Evolutionary conservation across 2,888 invertebrate species (phyloP), one percentile per base, ranked within the genome.

Genomic region (Zhuqinia jingwanae): DNA sequence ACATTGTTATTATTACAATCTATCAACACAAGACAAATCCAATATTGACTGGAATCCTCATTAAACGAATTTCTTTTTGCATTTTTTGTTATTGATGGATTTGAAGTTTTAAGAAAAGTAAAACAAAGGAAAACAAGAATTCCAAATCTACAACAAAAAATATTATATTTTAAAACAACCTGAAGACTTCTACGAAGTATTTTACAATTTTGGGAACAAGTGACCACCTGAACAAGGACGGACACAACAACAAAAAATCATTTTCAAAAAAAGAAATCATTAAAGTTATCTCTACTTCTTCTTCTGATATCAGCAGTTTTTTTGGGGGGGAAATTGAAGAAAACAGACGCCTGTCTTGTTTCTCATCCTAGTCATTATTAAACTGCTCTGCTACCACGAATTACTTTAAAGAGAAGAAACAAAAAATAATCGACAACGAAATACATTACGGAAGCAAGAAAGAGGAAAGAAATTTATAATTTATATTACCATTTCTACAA

Each of bases 191-290:
- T 27, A 17, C 25, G 81, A 78, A 87, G 87, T 81, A 86, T 86
- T 86, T 86, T 78, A 68, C 17, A 45, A 79, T 45, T 58, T 77
- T 86, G 87, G 87, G 87, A 87, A 87, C 87, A 87, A 85, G 85
- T 85, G 80, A 47, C 79, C 80, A 75, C 80, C 80, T 85, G 75
- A 84, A 78, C 42, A 56, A 75, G 56, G 56, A 75, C 53, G 75
- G 56, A 75, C 77, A 77, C 78, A 79, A 79, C 25, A 77, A 79
- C 17, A 42, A 78, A 22, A 58, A 22, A 77, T 17, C 50, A 50
- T 53, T 75, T 75, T 53, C 75, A 68, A 68, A 42, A n/a, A 68
- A 45, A 45, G 45, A 70, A 36, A 70, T 70, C 70, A 70, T 15
- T 47, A 45, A 73, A 73, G 56, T 36, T 76, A 53, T 56, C 22